phyloP scores from a whole-genome alignment of 2,888 invertebrate species.

The Plutella xylostella region DNA sequence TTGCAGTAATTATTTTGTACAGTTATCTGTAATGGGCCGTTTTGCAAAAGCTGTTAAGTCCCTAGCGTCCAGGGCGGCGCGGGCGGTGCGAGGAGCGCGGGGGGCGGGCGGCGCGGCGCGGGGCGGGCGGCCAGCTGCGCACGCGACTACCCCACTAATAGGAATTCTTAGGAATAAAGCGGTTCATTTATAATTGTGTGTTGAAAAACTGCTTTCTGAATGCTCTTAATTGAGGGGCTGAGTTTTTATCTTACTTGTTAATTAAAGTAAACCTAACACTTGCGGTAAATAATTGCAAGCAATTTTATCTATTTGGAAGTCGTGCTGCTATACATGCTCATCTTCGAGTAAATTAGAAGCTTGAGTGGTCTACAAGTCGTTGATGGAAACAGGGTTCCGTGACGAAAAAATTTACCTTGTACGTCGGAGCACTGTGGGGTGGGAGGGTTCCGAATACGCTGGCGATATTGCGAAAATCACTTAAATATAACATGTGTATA shows the following conservation, averaged over 20 bases:
- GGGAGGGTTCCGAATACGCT: too few species aligned
- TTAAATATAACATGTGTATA: too few species aligned
- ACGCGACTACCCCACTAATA: slow-evolving; percentile 37
- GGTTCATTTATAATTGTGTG: slow-evolving; percentile 12
- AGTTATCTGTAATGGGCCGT: slow-evolving; percentile 67
- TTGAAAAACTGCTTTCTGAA: slow-evolving; percentile 11
- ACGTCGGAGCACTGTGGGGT: too few species aligned
- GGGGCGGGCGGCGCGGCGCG: slow-evolving; percentile 56
- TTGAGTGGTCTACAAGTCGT: too few species aligned
- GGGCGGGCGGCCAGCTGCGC: slow-evolving; percentile 34
- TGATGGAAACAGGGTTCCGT: too few species aligned
- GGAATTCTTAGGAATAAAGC: slow-evolving; percentile 28
- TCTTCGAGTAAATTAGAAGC: too few species aligned
- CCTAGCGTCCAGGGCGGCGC: slow-evolving; percentile 56
- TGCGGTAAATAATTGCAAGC: neutral
- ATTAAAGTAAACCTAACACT: neutral
- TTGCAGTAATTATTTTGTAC: slow-evolving; percentile 70
- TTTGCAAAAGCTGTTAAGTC: slow-evolving; percentile 68
- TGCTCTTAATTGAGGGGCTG: slow-evolving; percentile 8
- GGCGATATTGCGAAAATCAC: too few species aligned
- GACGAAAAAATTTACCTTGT: too few species aligned
- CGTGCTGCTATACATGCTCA: too few species aligned
- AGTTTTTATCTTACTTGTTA: slow-evolving; percentile 8
- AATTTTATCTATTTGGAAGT: too few species aligned
- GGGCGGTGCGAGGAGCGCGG: slow-evolving; percentile 55